A percentile compares a stretch with the other conserved stretches of the same genome.
Conservation (phyloP, 2,113 vertebrate genomes). For the Thunnus maccoyii region DNA sequence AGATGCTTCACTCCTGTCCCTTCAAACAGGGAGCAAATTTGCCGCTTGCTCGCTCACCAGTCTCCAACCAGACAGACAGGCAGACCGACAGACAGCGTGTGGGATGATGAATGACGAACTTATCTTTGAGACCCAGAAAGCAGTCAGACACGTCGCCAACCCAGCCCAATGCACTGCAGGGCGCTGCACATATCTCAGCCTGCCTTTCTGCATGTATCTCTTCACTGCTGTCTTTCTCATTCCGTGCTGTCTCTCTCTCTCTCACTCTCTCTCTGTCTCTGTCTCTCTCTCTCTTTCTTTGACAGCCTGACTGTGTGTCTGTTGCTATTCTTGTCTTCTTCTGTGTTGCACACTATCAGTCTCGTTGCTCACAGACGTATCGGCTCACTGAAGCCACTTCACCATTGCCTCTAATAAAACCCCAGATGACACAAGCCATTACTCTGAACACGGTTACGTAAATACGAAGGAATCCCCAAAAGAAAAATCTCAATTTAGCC, state of each 20-base stretch:
- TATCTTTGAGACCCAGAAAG: constrained; percentile 58
- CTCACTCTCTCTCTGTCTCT: neutral
- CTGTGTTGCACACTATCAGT: constrained; percentile 30
- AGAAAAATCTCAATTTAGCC: constrained; percentile 49
- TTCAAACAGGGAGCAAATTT: constrained; percentile 31
- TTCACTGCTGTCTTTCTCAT: constrained; percentile 25
- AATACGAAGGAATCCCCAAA: constrained; percentile 63
- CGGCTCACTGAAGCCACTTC: constrained; percentile 40
- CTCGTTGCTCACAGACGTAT: constrained; percentile 8
- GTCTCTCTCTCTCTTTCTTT: constrained; percentile 7
- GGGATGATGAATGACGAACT: constrained; percentile 61
- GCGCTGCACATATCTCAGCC: constrained; percentile 36
- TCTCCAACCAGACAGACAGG: constrained; percentile 28
- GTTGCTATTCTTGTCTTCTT: constrained; percentile 64
- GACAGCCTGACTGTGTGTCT: constrained; percentile 43
- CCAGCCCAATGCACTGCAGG: constrained; percentile 42
- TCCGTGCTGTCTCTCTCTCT: constrained; percentile 6
- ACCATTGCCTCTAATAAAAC: constrained; percentile 43
- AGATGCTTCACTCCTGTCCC: neutral
- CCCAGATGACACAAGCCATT: constrained; percentile 47
- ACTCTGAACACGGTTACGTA: constrained; percentile 42
- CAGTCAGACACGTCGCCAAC: constrained; percentile 27
- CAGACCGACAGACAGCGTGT: constrained; percentile 8
- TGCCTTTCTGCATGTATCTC: constrained; percentile 50
- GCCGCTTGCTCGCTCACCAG: neutral